phyloP scores from a whole-genome alignment of 2,797 vertebrate species.

The Diglossa cyanea region DNA sequence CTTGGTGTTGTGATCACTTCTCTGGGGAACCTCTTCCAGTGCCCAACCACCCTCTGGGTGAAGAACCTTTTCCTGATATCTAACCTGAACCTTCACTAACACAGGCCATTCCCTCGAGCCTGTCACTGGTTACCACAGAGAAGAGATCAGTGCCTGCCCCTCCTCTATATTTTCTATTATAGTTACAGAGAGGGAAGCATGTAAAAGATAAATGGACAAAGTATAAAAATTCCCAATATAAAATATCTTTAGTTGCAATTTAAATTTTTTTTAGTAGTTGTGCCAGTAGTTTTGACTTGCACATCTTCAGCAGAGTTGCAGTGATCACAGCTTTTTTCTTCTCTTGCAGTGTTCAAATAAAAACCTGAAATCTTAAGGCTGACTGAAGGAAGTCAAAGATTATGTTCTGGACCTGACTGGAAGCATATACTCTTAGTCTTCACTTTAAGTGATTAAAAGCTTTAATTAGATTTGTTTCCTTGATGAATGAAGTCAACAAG shows the following conservation, averaged over 20 bases:
- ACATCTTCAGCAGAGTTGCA: background rate
- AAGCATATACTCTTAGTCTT: background rate
- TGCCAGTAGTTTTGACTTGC: background rate
- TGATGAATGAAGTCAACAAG: background rate
- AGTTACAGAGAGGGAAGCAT: background rate
- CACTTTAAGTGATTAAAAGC: background rate
- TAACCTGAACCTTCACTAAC: fast-evolving
- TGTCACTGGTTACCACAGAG: background rate
- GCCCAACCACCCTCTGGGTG: background rate
- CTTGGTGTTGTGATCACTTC: background rate
- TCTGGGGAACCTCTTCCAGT: background rate
- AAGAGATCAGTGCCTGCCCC: background rate
- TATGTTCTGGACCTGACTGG: background rate
- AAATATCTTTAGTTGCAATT: background rate
- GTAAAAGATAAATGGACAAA: background rate
- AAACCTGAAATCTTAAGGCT: background rate
- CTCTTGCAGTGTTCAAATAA: background rate
- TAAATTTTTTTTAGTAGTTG: background rate
- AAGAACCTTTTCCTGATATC: background rate
- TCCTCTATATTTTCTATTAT: background rate
- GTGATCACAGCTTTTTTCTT: background rate
- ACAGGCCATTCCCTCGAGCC: fast-evolving
- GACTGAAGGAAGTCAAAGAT: background rate
- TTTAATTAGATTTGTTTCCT: background rate
- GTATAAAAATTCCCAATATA: background rate